phyloP scores from a whole-genome alignment of 2,797 vertebrate genomes.

The Distichodus sexfasciatus region DNA sequence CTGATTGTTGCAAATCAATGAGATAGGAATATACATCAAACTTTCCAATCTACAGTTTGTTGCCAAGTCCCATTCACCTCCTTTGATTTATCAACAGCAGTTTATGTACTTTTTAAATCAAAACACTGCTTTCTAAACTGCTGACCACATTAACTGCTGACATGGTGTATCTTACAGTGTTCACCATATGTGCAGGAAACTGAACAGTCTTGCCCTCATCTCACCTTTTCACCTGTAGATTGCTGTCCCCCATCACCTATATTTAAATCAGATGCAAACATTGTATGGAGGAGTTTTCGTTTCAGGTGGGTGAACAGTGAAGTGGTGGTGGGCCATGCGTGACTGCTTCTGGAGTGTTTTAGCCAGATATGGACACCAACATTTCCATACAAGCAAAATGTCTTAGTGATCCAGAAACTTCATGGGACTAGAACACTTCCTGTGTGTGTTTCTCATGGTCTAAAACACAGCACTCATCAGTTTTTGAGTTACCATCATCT shows the following conservation, averaged over 20 bases:
- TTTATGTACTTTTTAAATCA: too few relatives aligned
- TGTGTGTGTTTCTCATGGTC: slow-evolving; percentile 5
- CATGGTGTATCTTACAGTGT: neutral
- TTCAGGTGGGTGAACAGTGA: slow-evolving; percentile 48
- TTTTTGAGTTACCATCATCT: neutral
- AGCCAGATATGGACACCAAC: slow-evolving; percentile 42
- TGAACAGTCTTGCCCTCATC: slow-evolving; percentile 7
- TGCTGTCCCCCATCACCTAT: slow-evolving; percentile 38
- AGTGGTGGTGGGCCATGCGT: slow-evolving; percentile 43
- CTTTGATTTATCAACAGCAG: too few relatives aligned
- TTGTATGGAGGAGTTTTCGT: slow-evolving; percentile 41
- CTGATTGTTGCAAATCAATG: too few relatives aligned
- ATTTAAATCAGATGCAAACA: slow-evolving; percentile 52
- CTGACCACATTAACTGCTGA: too few relatives aligned
- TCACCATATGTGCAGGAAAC: neutral
- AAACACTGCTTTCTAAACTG: too few relatives aligned
- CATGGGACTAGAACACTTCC: neutral
- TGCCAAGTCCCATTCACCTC: too few relatives aligned
- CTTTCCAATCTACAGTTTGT: too few relatives aligned
- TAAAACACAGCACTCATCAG: neutral
- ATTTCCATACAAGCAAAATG: slow-evolving; percentile 51
- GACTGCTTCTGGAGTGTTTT: slow-evolving; percentile 47
- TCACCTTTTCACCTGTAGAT: slow-evolving; percentile 20
- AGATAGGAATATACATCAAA: too few relatives aligned
- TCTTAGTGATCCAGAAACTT: slow-evolving; percentile 10